Conservation (phyloP, 2,797 vertebrate species). For the Vireo griseus region DNA sequence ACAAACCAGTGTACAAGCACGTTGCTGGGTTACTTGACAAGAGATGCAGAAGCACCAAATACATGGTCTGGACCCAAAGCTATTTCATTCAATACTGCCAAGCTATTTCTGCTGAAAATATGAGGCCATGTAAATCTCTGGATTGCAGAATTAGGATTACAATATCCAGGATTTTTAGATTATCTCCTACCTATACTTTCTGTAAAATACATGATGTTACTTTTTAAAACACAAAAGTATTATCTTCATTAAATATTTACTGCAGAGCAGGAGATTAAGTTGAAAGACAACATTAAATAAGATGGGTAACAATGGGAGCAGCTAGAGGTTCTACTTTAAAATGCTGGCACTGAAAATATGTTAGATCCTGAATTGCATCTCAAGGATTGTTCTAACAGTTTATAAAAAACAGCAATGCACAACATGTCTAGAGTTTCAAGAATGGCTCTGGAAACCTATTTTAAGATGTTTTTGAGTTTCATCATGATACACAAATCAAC, state of each 20-base stretch:
- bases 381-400: neutral
- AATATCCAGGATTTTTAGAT: no score
- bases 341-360: neutral
- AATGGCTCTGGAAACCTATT: neutral
- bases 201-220: neutral
- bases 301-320: neutral
- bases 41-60: neutral
- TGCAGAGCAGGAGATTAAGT: neutral
- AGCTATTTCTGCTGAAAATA: neutral
- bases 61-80: neutral
- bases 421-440: neutral
- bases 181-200: neutral
- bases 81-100: fast-evolving
- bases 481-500: neutral
- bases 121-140: neutral
- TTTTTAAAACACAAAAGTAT: neutral
- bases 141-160: neutral
- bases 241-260: neutral
- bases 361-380: neutral
- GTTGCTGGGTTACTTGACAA: neutral
- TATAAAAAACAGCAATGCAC: neutral
- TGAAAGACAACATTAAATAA: neutral
- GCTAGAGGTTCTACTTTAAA: neutral
- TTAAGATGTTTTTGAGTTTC: neutral
- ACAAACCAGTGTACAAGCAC: neutral